Evolutionary conservation across 1,140 invertebrate genomes (phyloP).

Genomic region (Drosophila ficusphila): DNA sequence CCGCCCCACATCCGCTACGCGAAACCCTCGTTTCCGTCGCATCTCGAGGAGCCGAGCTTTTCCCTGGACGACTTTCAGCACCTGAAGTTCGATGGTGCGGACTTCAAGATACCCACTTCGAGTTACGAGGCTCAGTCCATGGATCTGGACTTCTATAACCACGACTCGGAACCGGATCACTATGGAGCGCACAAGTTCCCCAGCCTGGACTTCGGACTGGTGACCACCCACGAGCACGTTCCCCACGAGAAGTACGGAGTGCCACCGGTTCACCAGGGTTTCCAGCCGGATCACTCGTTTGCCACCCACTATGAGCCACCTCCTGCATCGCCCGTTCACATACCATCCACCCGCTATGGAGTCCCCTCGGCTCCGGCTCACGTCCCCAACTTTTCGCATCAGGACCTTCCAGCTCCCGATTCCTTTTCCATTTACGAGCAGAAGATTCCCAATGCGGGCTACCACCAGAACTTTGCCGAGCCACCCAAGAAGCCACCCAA

Average conservation of each 20-base stretch:
- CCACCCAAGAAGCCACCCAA: constrained; percentile 34
- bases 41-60: constrained; percentile 58
- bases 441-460: constrained; percentile 66
- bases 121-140: constrained; percentile 76
- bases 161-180: constrained; percentile 40
- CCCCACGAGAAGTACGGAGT: constrained; percentile 70
- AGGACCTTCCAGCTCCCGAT: constrained; percentile 28
- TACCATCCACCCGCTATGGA: constrained; percentile 33
- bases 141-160: constrained; percentile 75
- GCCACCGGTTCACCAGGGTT: constrained; percentile 45
- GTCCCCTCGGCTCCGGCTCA: constrained; percentile 38
- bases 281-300: constrained; percentile 46
- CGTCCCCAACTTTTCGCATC: constrained; percentile 25
- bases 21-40: constrained; percentile 44
- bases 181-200: constrained; percentile 69
- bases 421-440: constrained; percentile 70
- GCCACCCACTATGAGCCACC: constrained; percentile 51
- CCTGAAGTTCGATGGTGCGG: constrained; percentile 66
- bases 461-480: constrained; percentile 68
- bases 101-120: constrained; percentile 65
- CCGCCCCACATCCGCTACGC: constrained; percentile 24
- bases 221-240: constrained; percentile 29
- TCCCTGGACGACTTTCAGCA: constrained; percentile 68
- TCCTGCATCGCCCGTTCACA: neutral
- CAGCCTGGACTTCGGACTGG: constrained; percentile 48